Evolutionary conservation across 2,888 invertebrate genomes (phyloP), one percentile per base, ranked within the genome.

Genomic region (Meghimatium bilineatum): DNA sequence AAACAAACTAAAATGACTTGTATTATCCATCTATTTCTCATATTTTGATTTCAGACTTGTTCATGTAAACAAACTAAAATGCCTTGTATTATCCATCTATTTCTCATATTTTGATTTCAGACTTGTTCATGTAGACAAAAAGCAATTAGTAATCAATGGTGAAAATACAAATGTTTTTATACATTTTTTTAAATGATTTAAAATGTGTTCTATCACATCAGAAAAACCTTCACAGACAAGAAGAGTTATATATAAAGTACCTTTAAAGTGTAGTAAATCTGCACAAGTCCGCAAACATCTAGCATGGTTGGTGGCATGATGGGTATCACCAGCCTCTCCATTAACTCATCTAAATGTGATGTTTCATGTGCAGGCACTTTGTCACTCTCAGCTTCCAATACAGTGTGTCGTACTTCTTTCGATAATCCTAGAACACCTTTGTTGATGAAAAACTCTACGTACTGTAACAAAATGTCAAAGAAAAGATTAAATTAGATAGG

Each of bases 361-460:
- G 90, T 91, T 34, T 95, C 94, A 87, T 95, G 95, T 0, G 96
- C 95, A 85, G 94, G 93, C 8, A 96, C 95, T 34, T 95, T 94
- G 87, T 95, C 95, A 5, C 96, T 96, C 88, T 95, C 94, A 92
- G 96, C 96, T 92, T 96, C 96, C 90, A 96, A 95, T 66, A 96
- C 96, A 44, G 95, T 94, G 91, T 96, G 96, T 87, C 95, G 95
- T 74, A 95, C 92, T 89, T 96, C 96, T 91, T 96, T 96, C 89
- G 95, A 96, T 83, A 96, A 95, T 0, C 96, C 96, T 82, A 96
- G 93, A 17, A 96, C 96, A 36, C 96, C 96, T 88, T 96, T 95
- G 92, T 96, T 96, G 88, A 96, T 96, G 92, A 96, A 96, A 92
- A 96, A 96, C 92, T 96, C 96, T 84, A 96, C 96, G 91, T 96